phyloP scores from a whole-genome alignment of 1,140 invertebrate genomes.

The Drosophila nasuta region DNA sequence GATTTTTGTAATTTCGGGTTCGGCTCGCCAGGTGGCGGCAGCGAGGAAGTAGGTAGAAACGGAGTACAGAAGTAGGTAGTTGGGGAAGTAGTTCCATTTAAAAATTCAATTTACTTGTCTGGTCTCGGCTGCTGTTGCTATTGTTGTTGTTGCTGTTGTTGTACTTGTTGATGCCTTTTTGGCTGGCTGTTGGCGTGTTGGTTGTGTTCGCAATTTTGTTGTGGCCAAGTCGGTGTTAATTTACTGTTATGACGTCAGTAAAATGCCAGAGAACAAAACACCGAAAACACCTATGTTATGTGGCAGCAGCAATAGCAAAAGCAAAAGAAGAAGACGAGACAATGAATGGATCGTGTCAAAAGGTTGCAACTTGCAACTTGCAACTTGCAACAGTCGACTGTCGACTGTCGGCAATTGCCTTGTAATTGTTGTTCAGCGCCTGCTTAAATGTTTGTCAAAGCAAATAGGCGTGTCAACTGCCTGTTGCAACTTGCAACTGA shows the following conservation, averaged over 20 bases:
- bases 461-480: constrained; percentile 71
- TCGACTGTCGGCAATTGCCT: constrained; percentile 54
- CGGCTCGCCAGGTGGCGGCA: not conserved
- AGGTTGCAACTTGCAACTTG: constrained; percentile 20
- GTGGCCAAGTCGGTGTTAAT: constrained; percentile 52
- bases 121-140: not conserved
- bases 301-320: not conserved
- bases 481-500: constrained; percentile 15
- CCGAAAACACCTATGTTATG: constrained; percentile 23
- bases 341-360: constrained; percentile 17
- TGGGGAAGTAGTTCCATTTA: constrained; percentile 30
- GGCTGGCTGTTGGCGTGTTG: not conserved
- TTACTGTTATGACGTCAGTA: constrained; percentile 75
- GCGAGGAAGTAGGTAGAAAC: no score
- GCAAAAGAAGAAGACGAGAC: no score
- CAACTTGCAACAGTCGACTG: constrained; percentile 28
- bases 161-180: not conserved
- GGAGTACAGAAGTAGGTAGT: no score
- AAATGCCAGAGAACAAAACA: not conserved
- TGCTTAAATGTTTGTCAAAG: constrained; percentile 76
- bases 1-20: constrained; percentile 41
- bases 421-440: constrained; percentile 72
- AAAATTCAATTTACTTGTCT: constrained; percentile 54
- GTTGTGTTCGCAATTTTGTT: not conserved
- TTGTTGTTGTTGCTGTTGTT: not conserved